Base-by-base conservation (phyloP, 2,797 vertebrate genomes). In the Schizopygopsis malacanthus region DNA sequence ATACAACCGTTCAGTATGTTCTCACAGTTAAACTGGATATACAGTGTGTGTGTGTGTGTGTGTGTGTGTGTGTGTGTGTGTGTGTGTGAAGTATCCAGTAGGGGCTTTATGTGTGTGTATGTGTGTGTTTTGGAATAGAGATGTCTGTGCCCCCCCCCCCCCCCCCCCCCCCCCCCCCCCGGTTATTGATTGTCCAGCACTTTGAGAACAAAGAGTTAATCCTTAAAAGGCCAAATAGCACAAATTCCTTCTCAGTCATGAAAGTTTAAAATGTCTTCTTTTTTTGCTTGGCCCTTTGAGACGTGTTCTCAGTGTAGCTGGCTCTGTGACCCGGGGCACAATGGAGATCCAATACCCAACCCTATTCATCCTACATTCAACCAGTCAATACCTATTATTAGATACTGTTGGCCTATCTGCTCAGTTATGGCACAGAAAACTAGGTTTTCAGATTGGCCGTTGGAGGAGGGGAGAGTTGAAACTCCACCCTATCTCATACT, bases 381-480 rank as follows among this genome's bases (percentile, higher is more conserved):
- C 91, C 91, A 97, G 95, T 97, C 95, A 96, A 91, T 96, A 96
- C 95, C 94, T 96, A 96, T 96, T 97, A 96, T 96, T 97, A 96
- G 95, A 94, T 95, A 94, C 93, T 92, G 92, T 93, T 95, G 95
- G 93, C 94, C 95, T 95, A 94, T 94, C 93, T 92, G 87, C 92
- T 90, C 89, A 91, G 93, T 93, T 94, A 95, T 94, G 94, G 94
- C 93, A 90, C 91, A 92, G 92, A 90, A 90, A 89, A 92, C 89
- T 88, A 90, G 91, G 90, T 91, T 92, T 92, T 89, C 90, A 93
- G 93, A 91, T 93, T 92, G 92, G 91, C 91, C 88, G 61, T 87
- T 90, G 92, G 91, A 92, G 88, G 90, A 89, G 88, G 87, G 89
- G 67, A 89, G 88, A 82, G 84, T 72, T 85, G 45, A 87, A 89